Percentiles rank a stretch among this genome's conserved stretches.
These are phyloP conservation scores for Poecilia latipinna DNA, from an alignment of 2,113 vertebrate species.

Conservation along the genomic window DNA sequence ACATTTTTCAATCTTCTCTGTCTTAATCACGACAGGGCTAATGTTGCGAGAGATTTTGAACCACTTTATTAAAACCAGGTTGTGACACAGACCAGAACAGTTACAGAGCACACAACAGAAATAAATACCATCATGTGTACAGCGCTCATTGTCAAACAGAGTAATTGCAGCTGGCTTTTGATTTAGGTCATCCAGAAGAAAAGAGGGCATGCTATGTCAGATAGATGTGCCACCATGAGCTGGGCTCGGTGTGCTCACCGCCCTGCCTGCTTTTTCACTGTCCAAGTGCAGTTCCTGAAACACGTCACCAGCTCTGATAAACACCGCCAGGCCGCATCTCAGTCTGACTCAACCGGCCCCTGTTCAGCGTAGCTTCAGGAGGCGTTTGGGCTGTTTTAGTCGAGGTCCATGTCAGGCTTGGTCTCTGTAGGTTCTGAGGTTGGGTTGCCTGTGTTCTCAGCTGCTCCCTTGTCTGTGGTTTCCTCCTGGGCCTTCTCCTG, in stretches of 20 bases:
- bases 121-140: constrained; percentile 82
- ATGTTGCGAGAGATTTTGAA: constrained; percentile 46
- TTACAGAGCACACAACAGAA: constrained; percentile 81
- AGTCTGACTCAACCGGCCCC: constrained; percentile 61
- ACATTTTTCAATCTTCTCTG: neutral
- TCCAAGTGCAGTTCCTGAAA: constrained; percentile 62
- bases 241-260: constrained; percentile 64
- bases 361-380: constrained; percentile 44
- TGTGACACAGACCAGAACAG: constrained; percentile 81
- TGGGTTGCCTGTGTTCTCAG: constrained; percentile 73
- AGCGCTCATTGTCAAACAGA: constrained; percentile 78
- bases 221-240: constrained; percentile 68
- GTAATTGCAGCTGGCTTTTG: constrained; percentile 80
- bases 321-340: constrained; percentile 59
- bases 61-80: constrained; percentile 83
- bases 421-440: constrained; percentile 78
- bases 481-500: constrained; percentile 81
- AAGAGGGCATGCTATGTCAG: constrained; percentile 78
- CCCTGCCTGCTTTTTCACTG: constrained; percentile 58
- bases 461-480: constrained; percentile 40
- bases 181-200: constrained; percentile 73
- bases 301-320: constrained; percentile 59
- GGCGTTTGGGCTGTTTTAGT: constrained; percentile 72
- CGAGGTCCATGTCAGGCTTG: constrained; percentile 98
- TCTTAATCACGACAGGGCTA: neutral